Conservation (phyloP, 2,888 invertebrate species). For the Nephrotoma guestfalica region DNA sequence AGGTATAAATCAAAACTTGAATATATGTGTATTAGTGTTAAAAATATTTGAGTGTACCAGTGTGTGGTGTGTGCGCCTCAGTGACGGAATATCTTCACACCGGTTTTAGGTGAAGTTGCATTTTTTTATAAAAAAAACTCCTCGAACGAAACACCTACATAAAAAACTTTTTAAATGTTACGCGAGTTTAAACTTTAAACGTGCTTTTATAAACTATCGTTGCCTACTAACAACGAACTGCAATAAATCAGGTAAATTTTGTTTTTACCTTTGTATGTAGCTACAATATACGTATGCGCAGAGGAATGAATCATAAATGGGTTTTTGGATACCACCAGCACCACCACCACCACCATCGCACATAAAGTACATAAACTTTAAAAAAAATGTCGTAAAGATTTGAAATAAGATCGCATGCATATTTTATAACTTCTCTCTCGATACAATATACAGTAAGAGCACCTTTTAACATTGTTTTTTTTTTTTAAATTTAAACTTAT, state of each 20-base stretch:
- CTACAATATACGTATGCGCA: background rate
- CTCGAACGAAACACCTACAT: background rate
- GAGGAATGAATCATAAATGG: background rate
- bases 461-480: background rate
- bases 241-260: background rate
- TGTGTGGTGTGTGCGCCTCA: background rate
- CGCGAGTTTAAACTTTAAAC: background rate
- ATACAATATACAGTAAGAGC: background rate
- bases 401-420: slow-evolving; percentile 1
- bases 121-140: background rate
- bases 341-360: background rate
- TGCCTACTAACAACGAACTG: background rate
- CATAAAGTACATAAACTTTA: background rate
- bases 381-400: background rate
- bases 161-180: background rate
- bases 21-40: background rate
- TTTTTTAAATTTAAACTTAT: background rate
- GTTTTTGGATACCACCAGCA: background rate
- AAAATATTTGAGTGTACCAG: background rate
- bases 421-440: background rate
- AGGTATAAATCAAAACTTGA: background rate
- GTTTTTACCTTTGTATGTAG: background rate
- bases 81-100: background rate
- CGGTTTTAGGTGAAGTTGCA: background rate
- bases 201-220: background rate